Conservation (phyloP, 2,113 vertebrate genomes). For the Anoplopoma fimbria region DNA sequence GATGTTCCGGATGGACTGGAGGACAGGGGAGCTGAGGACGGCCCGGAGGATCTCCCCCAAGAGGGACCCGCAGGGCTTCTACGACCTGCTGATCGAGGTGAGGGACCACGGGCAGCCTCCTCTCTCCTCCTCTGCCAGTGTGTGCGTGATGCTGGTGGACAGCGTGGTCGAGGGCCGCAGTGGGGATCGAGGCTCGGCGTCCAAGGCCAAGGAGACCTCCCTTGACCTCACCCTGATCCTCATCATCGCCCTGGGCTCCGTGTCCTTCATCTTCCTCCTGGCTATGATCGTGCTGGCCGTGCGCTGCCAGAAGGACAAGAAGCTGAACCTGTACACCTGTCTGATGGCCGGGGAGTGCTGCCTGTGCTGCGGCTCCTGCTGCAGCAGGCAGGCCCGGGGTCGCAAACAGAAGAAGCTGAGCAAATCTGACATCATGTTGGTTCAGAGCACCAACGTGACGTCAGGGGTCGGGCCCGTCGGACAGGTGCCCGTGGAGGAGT, state of each 20-base stretch:
- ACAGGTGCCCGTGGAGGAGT: conserved; percentile 91
- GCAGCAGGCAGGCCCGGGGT: conserved; percentile 88
- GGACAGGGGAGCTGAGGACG: conserved; percentile 95
- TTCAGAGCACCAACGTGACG: conserved; percentile 90
- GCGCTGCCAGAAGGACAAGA: conserved; percentile 98
- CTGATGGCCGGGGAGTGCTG: conserved; percentile 95
- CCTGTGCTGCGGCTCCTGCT: conserved; percentile 91
- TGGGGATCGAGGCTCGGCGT: conserved; percentile 76
- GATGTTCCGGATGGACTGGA: conserved; percentile 98
- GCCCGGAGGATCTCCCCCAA: conserved; percentile 91
- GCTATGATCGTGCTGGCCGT: conserved; percentile 98
- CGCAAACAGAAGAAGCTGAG: conserved; percentile 95
- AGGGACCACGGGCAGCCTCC: conserved; percentile 97
- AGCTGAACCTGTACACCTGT: conserved; percentile 93
- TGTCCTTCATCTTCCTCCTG: conserved; percentile 96
- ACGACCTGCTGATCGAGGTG: conserved; percentile 95
- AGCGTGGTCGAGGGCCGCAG: conserved; percentile 88
- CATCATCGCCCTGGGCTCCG: conserved; percentile 96
- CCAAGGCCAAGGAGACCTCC: conserved; percentile 88
- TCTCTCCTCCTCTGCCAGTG: conserved; percentile 92
- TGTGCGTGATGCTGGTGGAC: conserved; percentile 92
- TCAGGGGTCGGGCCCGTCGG: conserved; percentile 85
- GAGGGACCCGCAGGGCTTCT: conserved; percentile 92
- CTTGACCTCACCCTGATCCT: conserved; percentile 97
- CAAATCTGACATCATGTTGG: conserved; percentile 99